These are phyloP conservation scores for Drosophila borealis DNA, from an alignment of 2,888 invertebrate species.

Conservation along the genomic window DNA sequence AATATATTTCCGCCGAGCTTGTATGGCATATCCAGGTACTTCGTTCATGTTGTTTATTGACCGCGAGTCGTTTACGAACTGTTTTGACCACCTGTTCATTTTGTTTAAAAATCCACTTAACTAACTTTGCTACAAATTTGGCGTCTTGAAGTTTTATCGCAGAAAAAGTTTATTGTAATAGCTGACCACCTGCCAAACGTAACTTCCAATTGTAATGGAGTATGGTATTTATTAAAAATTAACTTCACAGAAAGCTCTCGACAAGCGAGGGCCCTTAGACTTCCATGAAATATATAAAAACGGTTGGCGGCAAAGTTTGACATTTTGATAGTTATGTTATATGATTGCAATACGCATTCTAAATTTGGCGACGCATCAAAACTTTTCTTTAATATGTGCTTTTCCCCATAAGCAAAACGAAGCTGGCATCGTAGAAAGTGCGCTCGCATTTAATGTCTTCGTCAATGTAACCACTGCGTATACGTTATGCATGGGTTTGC, in stretches of 20 bases:
- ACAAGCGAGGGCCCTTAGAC: too few relatives aligned
- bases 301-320: too few relatives aligned
- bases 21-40: not conserved
- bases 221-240: not conserved
- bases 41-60: slow-evolving; percentile 10
- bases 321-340: too few relatives aligned
- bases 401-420: too few relatives aligned
- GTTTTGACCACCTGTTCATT: slow-evolving; percentile 2
- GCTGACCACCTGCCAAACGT: slow-evolving; percentile 5
- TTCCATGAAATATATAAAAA: too few relatives aligned
- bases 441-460: not conserved
- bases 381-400: too few relatives aligned
- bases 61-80: slow-evolving; percentile 4
- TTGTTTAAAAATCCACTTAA: slow-evolving; percentile 4
- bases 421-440: too few relatives aligned
- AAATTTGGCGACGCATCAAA: too few relatives aligned
- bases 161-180: slow-evolving; percentile 5
- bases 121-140: slow-evolving; percentile 1
- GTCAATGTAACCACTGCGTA: not conserved
- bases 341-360: too few relatives aligned
- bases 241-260: slow-evolving; percentile 4
- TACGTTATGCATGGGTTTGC: not conserved
- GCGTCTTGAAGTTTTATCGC: not conserved
- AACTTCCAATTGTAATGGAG: not conserved
- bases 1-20: slow-evolving; percentile 4